phyloP scores from a whole-genome alignment of 2,888 invertebrate species.

The Orthosia gracilis region DNA sequence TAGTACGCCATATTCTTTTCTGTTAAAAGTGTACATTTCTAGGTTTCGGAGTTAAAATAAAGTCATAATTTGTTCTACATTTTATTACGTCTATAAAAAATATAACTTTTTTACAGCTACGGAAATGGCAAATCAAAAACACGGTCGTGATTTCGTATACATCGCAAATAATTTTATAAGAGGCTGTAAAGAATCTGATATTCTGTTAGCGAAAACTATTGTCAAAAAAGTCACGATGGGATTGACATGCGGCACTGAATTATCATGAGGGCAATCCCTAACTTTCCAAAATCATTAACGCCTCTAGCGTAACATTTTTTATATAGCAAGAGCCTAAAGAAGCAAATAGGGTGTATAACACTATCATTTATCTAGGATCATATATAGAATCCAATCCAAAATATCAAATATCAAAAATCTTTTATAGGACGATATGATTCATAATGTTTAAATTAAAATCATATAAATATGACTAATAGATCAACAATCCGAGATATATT shows the following conservation, averaged over 20 bases:
- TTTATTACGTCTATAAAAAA: conserved; percentile 51
- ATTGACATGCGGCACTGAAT: neutral
- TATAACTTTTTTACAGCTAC: conserved; percentile 47
- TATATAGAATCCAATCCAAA: no score
- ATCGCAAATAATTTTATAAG: neutral
- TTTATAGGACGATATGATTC: no score
- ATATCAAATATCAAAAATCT: no score
- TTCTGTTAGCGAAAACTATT: no score
- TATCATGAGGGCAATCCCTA: neutral
- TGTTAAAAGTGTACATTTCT: conserved; percentile 36
- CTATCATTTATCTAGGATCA: no score
- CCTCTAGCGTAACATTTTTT: neutral
- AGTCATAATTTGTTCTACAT: conserved; percentile 28
- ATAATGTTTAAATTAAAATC: no score
- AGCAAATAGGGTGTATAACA: no score
- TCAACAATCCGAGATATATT: no score
- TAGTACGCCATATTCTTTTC: conserved; percentile 72
- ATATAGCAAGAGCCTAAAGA: neutral
- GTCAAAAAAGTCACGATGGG: neutral
- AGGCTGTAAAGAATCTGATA: no score
- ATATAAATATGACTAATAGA: no score
- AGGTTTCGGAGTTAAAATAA: conserved; percentile 45
- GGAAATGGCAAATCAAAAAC: conserved; percentile 21
- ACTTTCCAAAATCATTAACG: no score
- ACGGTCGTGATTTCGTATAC: conserved; percentile 18